Base-by-base conservation (phyloP, 2,797 vertebrate genomes). In the Numenius phaeopus region DNA sequence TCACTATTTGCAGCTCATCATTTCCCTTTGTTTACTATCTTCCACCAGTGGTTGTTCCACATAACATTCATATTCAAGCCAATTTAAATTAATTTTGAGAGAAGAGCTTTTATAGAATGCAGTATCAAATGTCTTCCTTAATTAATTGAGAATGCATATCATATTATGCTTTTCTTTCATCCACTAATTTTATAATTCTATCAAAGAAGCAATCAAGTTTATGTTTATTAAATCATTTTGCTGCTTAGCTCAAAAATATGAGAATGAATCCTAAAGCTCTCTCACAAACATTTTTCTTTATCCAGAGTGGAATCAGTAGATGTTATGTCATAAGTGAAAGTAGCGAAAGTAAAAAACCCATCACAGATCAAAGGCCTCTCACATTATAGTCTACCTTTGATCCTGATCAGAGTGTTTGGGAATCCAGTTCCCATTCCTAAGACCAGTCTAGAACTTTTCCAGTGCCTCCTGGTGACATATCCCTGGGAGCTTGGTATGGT, bases 71-170 rank as follows among this genome's bases (percentile, higher is more conserved):
- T 77, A 94, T 80, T 84, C 47, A 94, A 97, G 18, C 14, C 57
- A 92, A 89, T 86, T 94, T 90, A 87, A 97, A 96, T 89, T 90
- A 89, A 94, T 92, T 93, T 88, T 94, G 37, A 86, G 49, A 86
- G 49, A 69, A 72, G 5, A 95, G 9, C 27, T 83, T 95, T 93
- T 94, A 87, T 19, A 90, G 72, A 85, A 76, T 46, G 26, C 7
- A 57, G 17, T 83, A 93, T 94, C 46, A 86, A 90, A 65, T 92
- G n/a, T 79, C 90, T 96, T 84, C 34, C 44, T 46, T 94, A 79
- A 96, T 92, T 82, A 96, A 95, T 69, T 96, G 50, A 55, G 96
- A 94, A 89, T 22, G 32, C 18, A 14, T 84, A 90, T 67, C 30
- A 32, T 87, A 82, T 90, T 83, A 85, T 44, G 47, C 6, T 90